These are phyloP conservation scores for Heliconius melpomene DNA, from an alignment of 1,140 invertebrate genomes.

Conservation along the genomic window DNA sequence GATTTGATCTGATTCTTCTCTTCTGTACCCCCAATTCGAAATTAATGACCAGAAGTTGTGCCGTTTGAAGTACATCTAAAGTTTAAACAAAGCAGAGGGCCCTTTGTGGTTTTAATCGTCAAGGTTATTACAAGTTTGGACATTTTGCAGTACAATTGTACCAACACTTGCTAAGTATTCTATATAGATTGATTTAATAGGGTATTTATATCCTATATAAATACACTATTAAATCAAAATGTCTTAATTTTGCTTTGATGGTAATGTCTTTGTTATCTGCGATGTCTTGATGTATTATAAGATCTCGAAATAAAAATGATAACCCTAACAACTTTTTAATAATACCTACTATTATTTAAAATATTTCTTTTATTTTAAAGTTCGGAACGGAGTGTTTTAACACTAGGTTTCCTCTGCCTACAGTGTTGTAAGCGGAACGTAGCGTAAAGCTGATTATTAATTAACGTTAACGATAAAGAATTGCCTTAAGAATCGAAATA, in stretches of 20 bases:
- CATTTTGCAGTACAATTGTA: not conserved
- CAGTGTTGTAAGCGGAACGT: too few relatives aligned
- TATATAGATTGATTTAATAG: too few relatives aligned
- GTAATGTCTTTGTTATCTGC: too few relatives aligned
- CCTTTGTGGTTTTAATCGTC: conserved; percentile 57
- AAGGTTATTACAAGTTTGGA: conserved; percentile 48
- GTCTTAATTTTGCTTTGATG: too few relatives aligned
- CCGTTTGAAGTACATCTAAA: conserved; percentile 49
- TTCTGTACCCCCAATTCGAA: conserved; percentile 36
- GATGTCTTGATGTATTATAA: too few relatives aligned
- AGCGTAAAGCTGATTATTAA: too few relatives aligned
- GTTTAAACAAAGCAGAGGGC: conserved; percentile 56
- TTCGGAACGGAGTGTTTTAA: too few relatives aligned
- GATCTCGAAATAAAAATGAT: too few relatives aligned
- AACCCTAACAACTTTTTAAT: too few relatives aligned
- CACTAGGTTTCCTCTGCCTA: too few relatives aligned
- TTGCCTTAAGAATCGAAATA: not conserved
- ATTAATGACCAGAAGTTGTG: conserved; percentile 44
- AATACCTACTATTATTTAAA: too few relatives aligned
- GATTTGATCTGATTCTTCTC: conserved; percentile 36
- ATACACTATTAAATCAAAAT: not conserved
- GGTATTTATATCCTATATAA: not conserved
- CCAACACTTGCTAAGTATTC: not conserved
- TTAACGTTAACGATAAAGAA: not conserved
- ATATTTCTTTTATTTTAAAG: too few relatives aligned